Evolutionary conservation across 2,797 vertebrate species (phyloP), one percentile per base, ranked within the genome.

Genomic region (Sandelia bainsii): DNA sequence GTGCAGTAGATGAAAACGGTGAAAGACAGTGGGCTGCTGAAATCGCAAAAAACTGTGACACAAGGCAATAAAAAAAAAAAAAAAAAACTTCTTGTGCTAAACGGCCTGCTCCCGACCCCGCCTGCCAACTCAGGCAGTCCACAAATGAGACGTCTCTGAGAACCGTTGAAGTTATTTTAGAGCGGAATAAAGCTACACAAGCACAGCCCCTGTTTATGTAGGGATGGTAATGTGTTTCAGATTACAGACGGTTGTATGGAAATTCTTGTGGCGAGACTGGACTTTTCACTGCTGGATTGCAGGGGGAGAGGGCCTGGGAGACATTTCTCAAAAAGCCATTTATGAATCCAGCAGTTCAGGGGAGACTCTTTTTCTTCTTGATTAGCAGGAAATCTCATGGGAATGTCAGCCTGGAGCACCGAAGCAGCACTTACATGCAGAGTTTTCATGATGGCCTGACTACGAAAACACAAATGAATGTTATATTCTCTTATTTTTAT

Each of bases 221-320:
- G 95, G 94, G 91, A 91, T 81, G 93, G 95, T 94, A 96, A 96
- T 96, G 94, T 96, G 97, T 96, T 97, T 98, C 95, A 95, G 96
- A 97, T 98, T 96, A 97, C 82, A 93, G 93, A 92, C 91, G 95
- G 94, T 96, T 95, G 93, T 94, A 96, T 94, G 96, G 94, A 97
- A 96, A 97, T 97, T 96, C 94, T 96, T 98, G 96, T 90, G 96
- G 96, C 80, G 85, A 96, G 95, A 94, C 94, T 94, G 94, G 96
- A 92, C 95, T 93, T 86, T 95, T 94, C 84, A 86, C 89, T 94
- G 92, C 93, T 68, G 91, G 86, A 85, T 84, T 82, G 93, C 60
- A 62, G 80, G 64, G 8, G 61, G 84, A 73, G 75, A 78, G 8
- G 75, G 85, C 72, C 79, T 37, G 17, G 11, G 13, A 78, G 80